Base-by-base conservation (phyloP, 2,888 invertebrate genomes). In the Limnephilus auricula region DNA sequence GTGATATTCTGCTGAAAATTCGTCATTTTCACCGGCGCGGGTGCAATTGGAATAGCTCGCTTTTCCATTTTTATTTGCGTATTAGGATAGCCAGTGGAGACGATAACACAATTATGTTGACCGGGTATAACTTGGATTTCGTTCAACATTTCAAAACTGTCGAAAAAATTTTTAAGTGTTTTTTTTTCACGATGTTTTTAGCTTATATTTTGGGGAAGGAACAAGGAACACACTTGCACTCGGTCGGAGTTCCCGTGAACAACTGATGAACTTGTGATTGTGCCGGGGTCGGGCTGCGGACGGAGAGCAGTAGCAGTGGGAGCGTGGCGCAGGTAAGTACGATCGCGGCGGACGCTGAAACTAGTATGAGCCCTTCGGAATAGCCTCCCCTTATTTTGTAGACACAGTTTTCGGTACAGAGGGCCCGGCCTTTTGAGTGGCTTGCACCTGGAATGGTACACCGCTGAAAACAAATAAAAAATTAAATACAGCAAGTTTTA, bases 21-120 rank as follows among this genome's bases (percentile, higher is more conserved):
- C 93, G 96, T 95, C 94, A 96, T 95, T 93, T 95, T 93, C 94
- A 96, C 96, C 92, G 96, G 96, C 93, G 97, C 96, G 80, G 97
- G 96, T 79, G 97, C 96, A 87, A 97, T 95, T 2, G 97, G 96
- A 92, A 96, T 95, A 95, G 96, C 94, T 94, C 95, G 94, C 93
- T 96, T 96, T 45, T 96, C 96, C 90, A 96, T 94, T 4, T 96
- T 94, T 93, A 96, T 96, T 40, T 95, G 95, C 86, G 95, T 91
- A 31, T 78, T 94, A 80, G 95, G 95, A 94, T 96, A 96, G 93
- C 95, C 95, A 32, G 96, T 95, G 83, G 96, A 96, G 93, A 97
- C 96, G 94, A 97, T 96, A 92, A 97, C 96, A 95, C 97, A 97
- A 94, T 96, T 97, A 93, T 95, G 95, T 95, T 96, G 96, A 93